Evolutionary conservation across 2,797 vertebrate genomes (phyloP), one percentile per base, ranked within the genome.

Genomic region (Tolypeutes matacus): DNA sequence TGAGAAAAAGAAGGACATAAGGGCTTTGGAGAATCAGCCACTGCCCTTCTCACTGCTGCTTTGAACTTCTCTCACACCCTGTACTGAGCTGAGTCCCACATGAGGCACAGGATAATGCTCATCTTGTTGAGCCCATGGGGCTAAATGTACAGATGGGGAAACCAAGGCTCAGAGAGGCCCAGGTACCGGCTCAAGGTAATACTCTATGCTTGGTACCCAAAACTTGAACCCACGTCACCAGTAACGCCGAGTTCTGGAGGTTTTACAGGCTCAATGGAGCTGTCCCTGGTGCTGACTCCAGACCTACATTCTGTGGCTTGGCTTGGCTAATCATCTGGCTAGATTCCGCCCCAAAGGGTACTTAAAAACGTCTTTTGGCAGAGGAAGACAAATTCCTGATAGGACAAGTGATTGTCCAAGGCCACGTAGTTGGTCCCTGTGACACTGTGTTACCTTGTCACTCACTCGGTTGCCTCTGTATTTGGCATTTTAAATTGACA

Each of bases 211-310:
- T 75, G 39, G 42, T 62, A 6, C 7, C 11, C 10, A 93, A 85
- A 80, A 69, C 10, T 81, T 25, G 31, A 84, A 92, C 27, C 49
- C 34, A 7, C 7, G 2, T 39, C n/a, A 39, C 8, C 29, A 3
- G 5, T 31, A 64, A 62, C 11, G 4, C 20, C 15, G 76, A n/a
- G 25, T 7, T 85, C 25, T 20, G 1, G 7, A 0, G 14, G 10
- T 5, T 25, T 72, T 15, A 27, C 2, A 5, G 23, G n/a, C 72
- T 39, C 53, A 0, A 25, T 27, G 76, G 56, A 97, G 78, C 96
- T 96, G 95, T 96, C 96, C 93, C 1, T 60, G 82, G 91, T 96
- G 60, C 94, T 96, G 93, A 90, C 17, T 25, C 1, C 7, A 23
- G 8, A 31, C 13, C 11, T 4, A 4, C 34, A 10, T 11, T 36